Evolutionary conservation across 2,797 vertebrate genomes (phyloP).

Genomic region (Gallinago solitaria): DNA sequence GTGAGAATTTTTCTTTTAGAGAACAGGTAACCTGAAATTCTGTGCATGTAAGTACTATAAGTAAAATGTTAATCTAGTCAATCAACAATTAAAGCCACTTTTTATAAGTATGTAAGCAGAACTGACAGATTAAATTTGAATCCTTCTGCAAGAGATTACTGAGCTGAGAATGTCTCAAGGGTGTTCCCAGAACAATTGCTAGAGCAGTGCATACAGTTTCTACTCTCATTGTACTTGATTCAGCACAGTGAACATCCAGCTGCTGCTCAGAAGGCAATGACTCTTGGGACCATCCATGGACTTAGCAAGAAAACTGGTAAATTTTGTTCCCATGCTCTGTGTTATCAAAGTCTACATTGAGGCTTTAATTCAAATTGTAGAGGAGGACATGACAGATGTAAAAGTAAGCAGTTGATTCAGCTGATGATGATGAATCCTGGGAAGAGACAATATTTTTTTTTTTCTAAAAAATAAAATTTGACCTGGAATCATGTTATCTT

Average conservation of each 20-base stretch:
- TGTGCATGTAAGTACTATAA: background rate
- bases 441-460: background rate
- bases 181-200: background rate
- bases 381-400: background rate
- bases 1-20: background rate
- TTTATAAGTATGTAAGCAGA: background rate
- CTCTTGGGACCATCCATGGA: background rate
- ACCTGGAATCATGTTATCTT: background rate
- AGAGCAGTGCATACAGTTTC: background rate
- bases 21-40: background rate
- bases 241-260: slow-evolving; percentile 39
- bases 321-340: background rate
- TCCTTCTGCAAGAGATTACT: background rate
- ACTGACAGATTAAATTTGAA: background rate
- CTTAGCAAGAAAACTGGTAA: background rate
- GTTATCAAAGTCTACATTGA: background rate
- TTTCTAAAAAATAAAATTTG: background rate
- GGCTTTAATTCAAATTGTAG: background rate
- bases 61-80: background rate
- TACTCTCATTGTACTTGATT: slow-evolving; percentile 18
- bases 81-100: background rate
- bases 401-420: background rate
- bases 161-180: background rate
- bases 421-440: background rate
- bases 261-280: background rate